Evolutionary conservation across 1,140 invertebrate species (phyloP).

Genomic region (Onthophagus taurus): DNA sequence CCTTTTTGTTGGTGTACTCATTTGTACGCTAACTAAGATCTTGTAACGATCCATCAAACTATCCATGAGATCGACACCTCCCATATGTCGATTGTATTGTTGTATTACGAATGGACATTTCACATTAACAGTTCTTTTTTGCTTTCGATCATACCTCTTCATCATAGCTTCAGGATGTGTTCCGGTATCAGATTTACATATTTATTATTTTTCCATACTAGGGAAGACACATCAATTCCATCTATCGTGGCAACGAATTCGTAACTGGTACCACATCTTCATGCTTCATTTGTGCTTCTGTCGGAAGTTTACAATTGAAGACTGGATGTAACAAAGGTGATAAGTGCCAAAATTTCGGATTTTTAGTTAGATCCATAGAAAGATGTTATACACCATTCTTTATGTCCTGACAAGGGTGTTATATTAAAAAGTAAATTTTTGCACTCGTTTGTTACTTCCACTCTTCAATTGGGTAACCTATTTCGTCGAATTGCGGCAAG

Average conservation of each 20-base stretch:
- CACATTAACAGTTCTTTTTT: constrained; percentile 8
- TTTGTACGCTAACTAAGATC: constrained; percentile 25
- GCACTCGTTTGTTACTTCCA: too few species aligned
- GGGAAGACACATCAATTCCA: not conserved
- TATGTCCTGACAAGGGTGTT: too few species aligned
- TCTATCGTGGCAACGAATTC: constrained; percentile 38
- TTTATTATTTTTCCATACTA: constrained; percentile 5
- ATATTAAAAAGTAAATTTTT: too few species aligned
- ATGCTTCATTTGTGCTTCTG: not conserved
- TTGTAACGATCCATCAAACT: constrained; percentile 38
- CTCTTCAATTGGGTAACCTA: not conserved
- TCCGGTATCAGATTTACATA: constrained; percentile 2
- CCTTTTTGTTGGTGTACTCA: not conserved
- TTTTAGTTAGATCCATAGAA: too few species aligned
- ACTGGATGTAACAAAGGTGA: too few species aligned
- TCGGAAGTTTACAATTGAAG: constrained; percentile 7
- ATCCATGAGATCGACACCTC: constrained; percentile 36
- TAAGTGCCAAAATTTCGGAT: too few species aligned
- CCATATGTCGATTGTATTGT: constrained; percentile 17
- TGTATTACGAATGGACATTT: not conserved
- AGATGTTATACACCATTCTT: too few species aligned
- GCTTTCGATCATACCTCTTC: constrained; percentile 3
- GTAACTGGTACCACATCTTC: constrained; percentile 7
- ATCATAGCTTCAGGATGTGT: not conserved
- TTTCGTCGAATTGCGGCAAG: constrained; percentile 5